phyloP scores from a whole-genome alignment of 64 coral and sea anemone species.

The Montipora efflorescens region DNA sequence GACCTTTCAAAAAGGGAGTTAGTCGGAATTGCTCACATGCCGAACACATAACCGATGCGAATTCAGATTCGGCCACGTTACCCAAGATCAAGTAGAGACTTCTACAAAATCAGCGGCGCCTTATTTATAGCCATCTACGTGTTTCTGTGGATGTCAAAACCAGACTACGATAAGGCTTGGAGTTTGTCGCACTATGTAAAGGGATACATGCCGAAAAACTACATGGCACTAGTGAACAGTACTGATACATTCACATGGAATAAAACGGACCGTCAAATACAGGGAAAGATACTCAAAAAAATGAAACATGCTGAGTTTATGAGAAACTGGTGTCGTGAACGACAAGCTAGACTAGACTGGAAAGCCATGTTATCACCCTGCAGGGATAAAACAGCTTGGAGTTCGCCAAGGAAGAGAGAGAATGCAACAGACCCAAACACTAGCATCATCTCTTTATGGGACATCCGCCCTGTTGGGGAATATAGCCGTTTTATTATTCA shows the following conservation, averaged over 20 bases:
- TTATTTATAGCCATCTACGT: conserved; percentile 19
- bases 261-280: neutral
- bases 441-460: conserved; percentile 57
- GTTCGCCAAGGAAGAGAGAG: neutral
- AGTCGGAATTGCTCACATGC: neutral
- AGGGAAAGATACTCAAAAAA: neutral
- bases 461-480: conserved; percentile 48
- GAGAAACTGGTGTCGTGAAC: conserved; percentile 54
- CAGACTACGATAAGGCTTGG: neutral
- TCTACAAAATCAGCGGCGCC: conserved; percentile 9
- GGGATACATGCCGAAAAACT: neutral
- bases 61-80: conserved; percentile 25
- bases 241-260: neutral
- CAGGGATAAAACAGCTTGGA: conserved; percentile 19
- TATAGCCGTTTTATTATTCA: conserved; percentile 73
- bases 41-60: neutral
- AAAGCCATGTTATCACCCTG: conserved; percentile 45
- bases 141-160: conserved; percentile 31
- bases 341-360: conserved; percentile 43
- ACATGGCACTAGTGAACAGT: neutral
- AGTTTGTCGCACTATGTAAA: neutral
- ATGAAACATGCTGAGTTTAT: neutral
- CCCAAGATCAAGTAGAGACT: conserved; percentile 14
- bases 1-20: neutral
- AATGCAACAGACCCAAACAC: conserved; percentile 29